These are phyloP conservation scores for Tinea semifulvella DNA, from an alignment of 2,888 invertebrate genomes.

Conservation along the genomic window DNA sequence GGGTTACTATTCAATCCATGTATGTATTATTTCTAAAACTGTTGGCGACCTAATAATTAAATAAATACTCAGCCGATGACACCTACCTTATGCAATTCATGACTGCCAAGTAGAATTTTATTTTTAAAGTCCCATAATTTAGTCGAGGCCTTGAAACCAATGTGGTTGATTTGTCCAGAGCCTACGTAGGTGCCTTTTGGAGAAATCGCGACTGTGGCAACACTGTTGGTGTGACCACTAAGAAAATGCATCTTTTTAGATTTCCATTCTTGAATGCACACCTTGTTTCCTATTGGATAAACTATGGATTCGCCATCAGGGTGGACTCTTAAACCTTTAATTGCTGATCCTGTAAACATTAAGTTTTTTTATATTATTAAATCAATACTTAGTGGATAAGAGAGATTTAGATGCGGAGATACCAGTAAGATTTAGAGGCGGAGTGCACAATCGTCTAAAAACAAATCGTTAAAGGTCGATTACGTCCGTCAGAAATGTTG, in stretches of 20 bases:
- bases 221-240: slow-evolving; percentile 80
- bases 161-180: slow-evolving; percentile 90
- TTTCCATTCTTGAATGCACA: slow-evolving; percentile 74
- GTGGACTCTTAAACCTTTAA: slow-evolving; percentile 73
- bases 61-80: too few relatives aligned
- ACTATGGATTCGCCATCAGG: slow-evolving; percentile 75
- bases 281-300: slow-evolving; percentile 82
- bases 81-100: slow-evolving; percentile 89
- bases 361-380: background rate
- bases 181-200: slow-evolving; percentile 79
- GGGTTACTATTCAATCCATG: too few relatives aligned
- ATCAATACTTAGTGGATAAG: background rate
- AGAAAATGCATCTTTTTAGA: slow-evolving; percentile 79
- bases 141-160: slow-evolving; percentile 87
- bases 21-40: too few relatives aligned
- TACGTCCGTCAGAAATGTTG: too few relatives aligned
- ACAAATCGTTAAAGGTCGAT: too few relatives aligned
- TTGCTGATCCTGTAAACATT: slow-evolving; percentile 37
- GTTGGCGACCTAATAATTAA: too few relatives aligned
- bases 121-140: slow-evolving; percentile 87
- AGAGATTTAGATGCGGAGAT: too few relatives aligned
- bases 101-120: slow-evolving; percentile 69
- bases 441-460: too few relatives aligned
- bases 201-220: slow-evolving; percentile 82
- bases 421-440: too few relatives aligned